Evolutionary conservation across 2,888 invertebrate species (phyloP).

Genomic region (Mythimna pallens): DNA sequence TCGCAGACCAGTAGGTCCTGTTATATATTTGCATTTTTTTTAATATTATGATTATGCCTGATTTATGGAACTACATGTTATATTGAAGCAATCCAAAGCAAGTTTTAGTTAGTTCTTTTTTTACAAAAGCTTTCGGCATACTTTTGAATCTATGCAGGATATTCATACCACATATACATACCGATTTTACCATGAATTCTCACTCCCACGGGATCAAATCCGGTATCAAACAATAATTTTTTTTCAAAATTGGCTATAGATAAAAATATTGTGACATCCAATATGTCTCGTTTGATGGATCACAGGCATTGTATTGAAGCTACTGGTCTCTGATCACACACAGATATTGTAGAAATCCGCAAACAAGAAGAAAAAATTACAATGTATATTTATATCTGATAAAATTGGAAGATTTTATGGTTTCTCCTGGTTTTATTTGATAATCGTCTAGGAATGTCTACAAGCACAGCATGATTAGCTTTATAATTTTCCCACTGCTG

Average conservation of each 20-base stretch:
- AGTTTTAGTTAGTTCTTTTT: neutral
- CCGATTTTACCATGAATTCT: neutral
- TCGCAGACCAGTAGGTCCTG: no score
- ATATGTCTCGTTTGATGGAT: slow-evolving; percentile 67
- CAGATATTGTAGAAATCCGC: slow-evolving; percentile 26
- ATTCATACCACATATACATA: neutral
- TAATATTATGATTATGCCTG: no score
- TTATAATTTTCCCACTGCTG: no score
- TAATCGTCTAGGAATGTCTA: neutral
- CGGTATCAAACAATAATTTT: neutral
- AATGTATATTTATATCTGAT: slow-evolving; percentile 4
- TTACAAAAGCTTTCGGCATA: neutral
- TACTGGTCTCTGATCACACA: slow-evolving; percentile 32
- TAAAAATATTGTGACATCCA: slow-evolving; percentile 77
- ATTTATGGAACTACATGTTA: no score
- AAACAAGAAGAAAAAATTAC: slow-evolving; percentile 33
- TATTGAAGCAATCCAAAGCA: no score
- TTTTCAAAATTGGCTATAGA: slow-evolving; percentile 18
- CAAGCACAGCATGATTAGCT: no score
- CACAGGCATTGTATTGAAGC: slow-evolving; percentile 29
- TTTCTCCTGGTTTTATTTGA: neutral
- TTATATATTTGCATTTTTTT: no score
- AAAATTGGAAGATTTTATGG: neutral
- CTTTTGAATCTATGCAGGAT: neutral
- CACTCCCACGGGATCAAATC: slow-evolving; percentile 37